Evolutionary conservation across 2,888 invertebrate genomes (phyloP).

Genomic region (Limnephilus auricula): DNA sequence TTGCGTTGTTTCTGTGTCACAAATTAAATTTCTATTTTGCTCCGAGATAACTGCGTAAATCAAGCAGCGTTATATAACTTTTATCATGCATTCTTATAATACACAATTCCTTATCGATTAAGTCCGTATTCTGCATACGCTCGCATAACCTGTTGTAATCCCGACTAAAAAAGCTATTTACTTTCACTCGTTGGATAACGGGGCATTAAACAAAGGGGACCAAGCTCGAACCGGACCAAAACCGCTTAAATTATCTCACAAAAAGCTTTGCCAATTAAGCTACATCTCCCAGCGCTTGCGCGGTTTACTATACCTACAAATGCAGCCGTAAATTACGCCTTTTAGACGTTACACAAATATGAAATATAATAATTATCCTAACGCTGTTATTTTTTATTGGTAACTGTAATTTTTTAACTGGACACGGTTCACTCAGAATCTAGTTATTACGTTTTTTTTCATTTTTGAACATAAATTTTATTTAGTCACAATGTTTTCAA

Average conservation of each 20-base stretch:
- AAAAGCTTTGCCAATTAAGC: not conserved
- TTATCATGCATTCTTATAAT: not conserved
- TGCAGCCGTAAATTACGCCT: not conserved
- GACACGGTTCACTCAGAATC: not conserved
- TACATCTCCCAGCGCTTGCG: not conserved
- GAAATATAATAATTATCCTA: conserved; percentile 2
- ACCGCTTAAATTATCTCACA: not conserved
- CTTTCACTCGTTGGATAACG: not conserved
- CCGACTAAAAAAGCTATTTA: not conserved
- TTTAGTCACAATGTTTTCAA: not conserved
- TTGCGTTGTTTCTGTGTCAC: not conserved
- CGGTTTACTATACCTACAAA: not conserved
- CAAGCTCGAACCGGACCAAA: not conserved
- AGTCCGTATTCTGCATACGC: not conserved
- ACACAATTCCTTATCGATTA: not conserved
- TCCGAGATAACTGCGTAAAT: not conserved
- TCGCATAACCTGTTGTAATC: not conserved
- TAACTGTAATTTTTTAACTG: not conserved
- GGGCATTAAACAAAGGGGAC: not conserved
- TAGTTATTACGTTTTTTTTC: not conserved
- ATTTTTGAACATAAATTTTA: not conserved
- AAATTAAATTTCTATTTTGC: not conserved
- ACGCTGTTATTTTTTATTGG: not conserved
- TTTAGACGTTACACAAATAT: not conserved
- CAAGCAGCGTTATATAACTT: not conserved